A percentile compares a stretch with the other conserved stretches of the same genome.
phyloP scores from a whole-genome alignment of 2,888 invertebrate species.

The Tanaodytes sp. region DNA sequence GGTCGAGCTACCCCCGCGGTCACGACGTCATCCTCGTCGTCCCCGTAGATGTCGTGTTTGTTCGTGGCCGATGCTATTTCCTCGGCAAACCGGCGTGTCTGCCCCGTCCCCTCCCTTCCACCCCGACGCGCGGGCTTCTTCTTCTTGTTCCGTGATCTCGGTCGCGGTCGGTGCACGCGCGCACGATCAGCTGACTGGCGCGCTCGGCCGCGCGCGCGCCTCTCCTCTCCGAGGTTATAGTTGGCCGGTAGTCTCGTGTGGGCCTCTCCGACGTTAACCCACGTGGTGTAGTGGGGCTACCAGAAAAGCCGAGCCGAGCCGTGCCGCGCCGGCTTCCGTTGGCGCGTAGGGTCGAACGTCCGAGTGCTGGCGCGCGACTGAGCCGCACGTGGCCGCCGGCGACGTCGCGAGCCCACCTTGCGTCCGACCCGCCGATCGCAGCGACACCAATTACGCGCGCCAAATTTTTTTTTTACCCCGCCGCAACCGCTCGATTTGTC shows the following conservation, averaged over 20 bases:
- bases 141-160: too few relatives aligned
- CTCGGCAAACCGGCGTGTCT: too few relatives aligned
- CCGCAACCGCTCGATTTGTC: too few relatives aligned
- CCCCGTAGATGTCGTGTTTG: slow-evolving; percentile 12
- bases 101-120: too few relatives aligned
- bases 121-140: too few relatives aligned
- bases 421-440: too few relatives aligned
- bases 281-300: slow-evolving; percentile 49
- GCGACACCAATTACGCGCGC: too few relatives aligned
- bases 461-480: too few relatives aligned
- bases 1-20: slow-evolving; percentile 43
- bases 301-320: slow-evolving; percentile 27
- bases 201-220: slow-evolving; percentile 58
- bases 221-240: too few relatives aligned
- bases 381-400: not conserved
- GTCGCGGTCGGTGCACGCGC: slow-evolving; percentile 1
- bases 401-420: too few relatives aligned
- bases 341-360: slow-evolving; percentile 14
- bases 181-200: slow-evolving; percentile 68
- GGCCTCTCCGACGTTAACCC: slow-evolving; percentile 50
- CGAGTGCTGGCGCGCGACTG: not conserved
- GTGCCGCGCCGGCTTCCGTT: slow-evolving; percentile 5
- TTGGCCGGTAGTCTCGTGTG: slow-evolving; percentile 16
- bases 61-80: too few relatives aligned
- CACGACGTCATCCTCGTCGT: slow-evolving; percentile 30